These are phyloP conservation scores for Zoanthus solanderi DNA, from an alignment of 92 coral and sea anemone genomes.

Conservation along the genomic window DNA sequence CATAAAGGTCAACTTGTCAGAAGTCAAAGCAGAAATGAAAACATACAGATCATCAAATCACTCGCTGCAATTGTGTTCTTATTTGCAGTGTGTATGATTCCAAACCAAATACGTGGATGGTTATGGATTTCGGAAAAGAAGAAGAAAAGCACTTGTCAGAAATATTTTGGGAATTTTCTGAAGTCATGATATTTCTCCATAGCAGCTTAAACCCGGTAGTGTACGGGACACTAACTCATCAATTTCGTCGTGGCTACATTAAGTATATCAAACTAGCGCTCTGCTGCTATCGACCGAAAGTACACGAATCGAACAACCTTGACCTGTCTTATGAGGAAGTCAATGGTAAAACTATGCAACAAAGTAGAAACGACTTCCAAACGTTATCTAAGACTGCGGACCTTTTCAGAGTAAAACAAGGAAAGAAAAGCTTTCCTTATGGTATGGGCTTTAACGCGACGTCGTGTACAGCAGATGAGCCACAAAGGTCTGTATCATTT, in stretches of 20 bases:
- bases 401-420: not conserved
- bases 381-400: not conserved
- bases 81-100: constrained; percentile 90
- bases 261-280: constrained; percentile 61
- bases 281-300: constrained; percentile 57
- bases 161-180: constrained; percentile 82
- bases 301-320: not conserved
- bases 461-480: not conserved
- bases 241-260: constrained; percentile 86
- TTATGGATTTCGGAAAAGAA: constrained; percentile 86
- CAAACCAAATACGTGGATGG: constrained; percentile 92
- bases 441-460: not conserved
- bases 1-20: constrained; percentile 74
- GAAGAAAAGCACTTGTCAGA: constrained; percentile 70
- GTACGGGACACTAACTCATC: constrained; percentile 84
- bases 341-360: not conserved
- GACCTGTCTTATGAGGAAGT: constrained; percentile 7
- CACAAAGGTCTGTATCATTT: not conserved
- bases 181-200: constrained; percentile 84
- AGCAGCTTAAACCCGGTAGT: constrained; percentile 88
- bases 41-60: constrained; percentile 83
- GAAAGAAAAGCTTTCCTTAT: not conserved
- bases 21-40: constrained; percentile 68
- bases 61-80: constrained; percentile 79
- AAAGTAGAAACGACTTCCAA: not conserved